A percentile compares a stretch with the other conserved stretches of the same genome.
Evolutionary conservation across 1,140 invertebrate species (phyloP).

Genomic region (Pogonognathellus flavescens): DNA sequence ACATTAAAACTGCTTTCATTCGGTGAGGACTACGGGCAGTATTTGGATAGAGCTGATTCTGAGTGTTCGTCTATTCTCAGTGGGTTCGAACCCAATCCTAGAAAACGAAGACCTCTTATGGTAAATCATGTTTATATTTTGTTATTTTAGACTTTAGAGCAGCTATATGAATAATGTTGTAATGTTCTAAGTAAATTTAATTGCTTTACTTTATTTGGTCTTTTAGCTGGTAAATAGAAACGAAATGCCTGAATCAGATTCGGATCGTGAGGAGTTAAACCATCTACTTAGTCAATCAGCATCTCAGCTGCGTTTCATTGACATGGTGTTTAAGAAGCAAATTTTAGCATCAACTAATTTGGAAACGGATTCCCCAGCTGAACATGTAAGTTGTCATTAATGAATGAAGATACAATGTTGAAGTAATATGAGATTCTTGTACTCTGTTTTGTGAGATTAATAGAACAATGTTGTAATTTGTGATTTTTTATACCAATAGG

Average conservation of each 20-base stretch:
- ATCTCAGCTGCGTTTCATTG: slow-evolving; percentile 73
- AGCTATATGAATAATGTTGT: slow-evolving; percentile 10
- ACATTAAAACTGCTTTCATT: slow-evolving; percentile 85
- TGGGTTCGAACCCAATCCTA: slow-evolving; percentile 64
- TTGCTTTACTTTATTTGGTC: background rate
- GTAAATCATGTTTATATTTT: slow-evolving; percentile 30
- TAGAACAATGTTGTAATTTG: background rate
- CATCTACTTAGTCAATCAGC: slow-evolving; percentile 74
- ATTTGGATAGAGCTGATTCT: slow-evolving; percentile 75
- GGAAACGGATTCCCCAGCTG: slow-evolving; percentile 52
- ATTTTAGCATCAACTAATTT: slow-evolving; percentile 70
- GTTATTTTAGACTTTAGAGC: background rate
- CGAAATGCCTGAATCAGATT: slow-evolving; percentile 75
- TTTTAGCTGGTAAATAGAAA: slow-evolving; percentile 58
- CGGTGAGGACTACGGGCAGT: slow-evolving; percentile 91
- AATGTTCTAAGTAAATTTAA: too few species aligned
- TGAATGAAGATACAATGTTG: background rate
- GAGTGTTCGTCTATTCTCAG: slow-evolving; percentile 65
- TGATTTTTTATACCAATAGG: slow-evolving; percentile 71
- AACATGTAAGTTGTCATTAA: slow-evolving; percentile 58
- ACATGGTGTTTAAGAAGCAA: slow-evolving; percentile 73
- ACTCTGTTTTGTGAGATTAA: too few species aligned
- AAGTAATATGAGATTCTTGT: slow-evolving; percentile 12
- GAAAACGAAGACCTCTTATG: slow-evolving; percentile 63
- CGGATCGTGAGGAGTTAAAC: slow-evolving; percentile 77